phyloP scores from a whole-genome alignment of 2,888 invertebrate species.

The Drosophila histrio region DNA sequence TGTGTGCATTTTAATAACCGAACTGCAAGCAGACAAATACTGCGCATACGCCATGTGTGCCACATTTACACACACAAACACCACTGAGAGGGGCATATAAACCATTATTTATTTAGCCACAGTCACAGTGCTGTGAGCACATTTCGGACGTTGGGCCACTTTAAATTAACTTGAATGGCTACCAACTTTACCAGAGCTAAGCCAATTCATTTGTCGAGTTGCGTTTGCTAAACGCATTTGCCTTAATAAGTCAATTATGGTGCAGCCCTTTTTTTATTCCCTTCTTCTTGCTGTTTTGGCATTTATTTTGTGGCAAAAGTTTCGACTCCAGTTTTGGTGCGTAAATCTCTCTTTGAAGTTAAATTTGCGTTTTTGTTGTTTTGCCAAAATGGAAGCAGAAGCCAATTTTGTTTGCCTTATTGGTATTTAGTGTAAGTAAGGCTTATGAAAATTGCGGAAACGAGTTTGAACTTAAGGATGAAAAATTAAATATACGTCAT shows the following conservation, averaged over 20 bases:
- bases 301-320: conserved; percentile 25
- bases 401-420: neutral
- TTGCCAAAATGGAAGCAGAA: neutral
- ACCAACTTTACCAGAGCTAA: conserved; percentile 31
- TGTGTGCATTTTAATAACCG: conserved; percentile 66
- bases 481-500: too few relatives aligned
- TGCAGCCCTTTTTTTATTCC: conserved; percentile 9
- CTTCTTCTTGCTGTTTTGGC: conserved; percentile 7
- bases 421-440: too few relatives aligned
- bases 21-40: conserved; percentile 64
- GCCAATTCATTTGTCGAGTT: conserved; percentile 63
- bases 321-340: conserved; percentile 10
- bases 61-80: conserved; percentile 15
- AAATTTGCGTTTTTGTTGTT: neutral
- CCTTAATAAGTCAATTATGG: conserved; percentile 70
- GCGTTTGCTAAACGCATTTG: conserved; percentile 61
- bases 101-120: conserved; percentile 73
- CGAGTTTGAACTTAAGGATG: too few relatives aligned
- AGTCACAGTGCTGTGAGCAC: conserved; percentile 27
- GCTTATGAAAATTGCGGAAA: too few relatives aligned
- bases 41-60: conserved; percentile 70
- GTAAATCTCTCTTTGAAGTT: conserved; percentile 11
- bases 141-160: conserved; percentile 44
- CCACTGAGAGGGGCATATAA: conserved; percentile 35
- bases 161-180: conserved; percentile 68